phyloP scores from a whole-genome alignment of 2,888 invertebrate species.

The Eumacrocentrus americanus region DNA sequence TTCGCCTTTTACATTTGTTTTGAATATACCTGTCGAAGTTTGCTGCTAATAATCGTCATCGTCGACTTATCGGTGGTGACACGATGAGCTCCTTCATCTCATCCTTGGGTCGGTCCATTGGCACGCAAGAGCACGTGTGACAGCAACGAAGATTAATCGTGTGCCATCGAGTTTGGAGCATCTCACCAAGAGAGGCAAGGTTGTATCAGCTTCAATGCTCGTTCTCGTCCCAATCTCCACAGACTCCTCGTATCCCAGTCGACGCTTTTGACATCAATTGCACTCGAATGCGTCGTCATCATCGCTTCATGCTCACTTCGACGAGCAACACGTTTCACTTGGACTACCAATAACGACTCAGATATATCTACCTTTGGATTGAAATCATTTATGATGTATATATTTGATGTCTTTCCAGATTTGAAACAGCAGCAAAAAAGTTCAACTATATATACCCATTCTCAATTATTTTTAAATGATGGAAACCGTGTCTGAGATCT shows the following conservation, averaged over 20 bases:
- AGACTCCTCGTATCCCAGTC: not conserved
- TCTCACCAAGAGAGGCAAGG: no score
- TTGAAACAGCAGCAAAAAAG: no score
- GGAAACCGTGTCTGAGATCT: no score
- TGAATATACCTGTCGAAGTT: no score
- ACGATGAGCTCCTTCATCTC: not conserved
- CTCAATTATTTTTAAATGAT: no score
- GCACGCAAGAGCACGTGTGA: constrained; percentile 8
- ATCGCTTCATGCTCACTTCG: constrained; percentile 11
- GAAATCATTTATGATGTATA: no score
- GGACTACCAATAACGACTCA: constrained; percentile 8
- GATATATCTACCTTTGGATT: not conserved
- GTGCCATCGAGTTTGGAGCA: no score
- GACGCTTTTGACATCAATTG: constrained; percentile 11
- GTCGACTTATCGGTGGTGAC: constrained; percentile 15
- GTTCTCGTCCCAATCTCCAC: not conserved
- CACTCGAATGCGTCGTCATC: constrained; percentile 15
- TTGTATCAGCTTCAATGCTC: not conserved
- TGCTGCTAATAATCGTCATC: not conserved
- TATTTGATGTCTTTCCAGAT: no score
- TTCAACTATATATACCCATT: no score
- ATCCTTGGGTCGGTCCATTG: not conserved
- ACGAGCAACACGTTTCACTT: constrained; percentile 5
- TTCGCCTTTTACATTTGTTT: no score
- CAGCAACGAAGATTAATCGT: constrained; percentile 27